Evolutionary conservation across 2,113 vertebrate species (phyloP), one percentile per base, ranked within the genome.

Genomic region (Ammospiza nelsoni): DNA sequence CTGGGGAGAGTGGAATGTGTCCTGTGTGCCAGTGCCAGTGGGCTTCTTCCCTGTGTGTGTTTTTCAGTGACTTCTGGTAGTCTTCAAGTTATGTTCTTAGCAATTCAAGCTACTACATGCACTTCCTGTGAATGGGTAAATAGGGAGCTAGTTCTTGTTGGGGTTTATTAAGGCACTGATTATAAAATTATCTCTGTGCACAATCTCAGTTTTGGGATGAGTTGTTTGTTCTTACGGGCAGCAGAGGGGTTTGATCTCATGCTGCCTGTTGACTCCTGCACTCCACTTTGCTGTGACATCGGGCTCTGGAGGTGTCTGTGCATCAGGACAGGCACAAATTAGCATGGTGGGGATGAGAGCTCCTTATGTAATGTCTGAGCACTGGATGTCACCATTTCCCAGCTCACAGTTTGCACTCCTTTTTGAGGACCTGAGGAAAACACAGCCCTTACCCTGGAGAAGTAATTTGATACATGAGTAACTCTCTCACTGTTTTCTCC

Each of bases 341-440:
- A 17, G 65, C 44, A 11, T 0, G 0, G 5, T 2, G 22, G 66
- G 65, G 49, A 54, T 76, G 46, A 41, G 4, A 31, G 12, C 1
- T 6, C 77, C 55, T 54, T 8, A 16, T 6, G 2, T 65, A 20
- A 14, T 25, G 3, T 29, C 67, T 74, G 68, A 90, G 92, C 90
- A 75, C 79, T 92, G 95, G 87, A 89, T 94, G 93, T 95, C 92
- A 91, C 63, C 71, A 7, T 92, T 91, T 83, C 82, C 76, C 79
- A 71, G 27, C 67, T 88, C 29, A 46, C 43, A 4, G 1, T 58
- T 43, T 58, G 62, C 61, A 18, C 0, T 62, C 16, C n/a, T 76
- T 62, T 61, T 21, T 43, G 39, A 33, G 78, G 58, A 35, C 54
- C 59, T 11, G 54, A 43, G 48, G 67, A 39, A 39, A 94, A 14